phyloP scores from a whole-genome alignment of 92 coral and sea anemone genomes.

The Nematostella vectensis region DNA sequence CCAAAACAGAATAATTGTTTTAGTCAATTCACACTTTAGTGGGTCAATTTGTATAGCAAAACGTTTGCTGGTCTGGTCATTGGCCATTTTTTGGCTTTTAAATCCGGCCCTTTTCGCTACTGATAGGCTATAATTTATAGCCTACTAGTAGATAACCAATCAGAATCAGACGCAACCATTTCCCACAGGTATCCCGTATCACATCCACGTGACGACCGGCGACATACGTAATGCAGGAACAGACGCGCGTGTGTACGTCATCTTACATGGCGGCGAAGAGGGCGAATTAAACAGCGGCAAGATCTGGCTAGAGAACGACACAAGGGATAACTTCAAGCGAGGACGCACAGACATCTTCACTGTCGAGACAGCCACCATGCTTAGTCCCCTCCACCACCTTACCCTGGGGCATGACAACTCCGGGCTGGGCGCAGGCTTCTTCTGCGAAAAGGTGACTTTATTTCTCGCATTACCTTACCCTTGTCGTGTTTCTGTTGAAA shows the following conservation, averaged over 20 bases:
- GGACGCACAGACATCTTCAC: conserved; percentile 86
- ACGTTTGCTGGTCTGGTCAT: no score
- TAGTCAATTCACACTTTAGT: no score
- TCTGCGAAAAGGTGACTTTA: conserved; percentile 79
- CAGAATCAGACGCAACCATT: no score
- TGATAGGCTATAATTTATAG: no score
- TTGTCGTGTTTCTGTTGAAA: not conserved
- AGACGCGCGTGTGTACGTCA: conserved; percentile 75
- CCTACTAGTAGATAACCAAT: no score
- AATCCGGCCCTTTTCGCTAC: no score
- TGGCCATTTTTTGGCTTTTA: no score
- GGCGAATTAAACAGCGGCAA: conserved; percentile 88
- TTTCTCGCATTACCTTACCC: not conserved
- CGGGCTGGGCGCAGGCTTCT: conserved; percentile 92
- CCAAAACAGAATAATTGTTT: no score
- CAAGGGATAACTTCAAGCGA: conserved; percentile 69
- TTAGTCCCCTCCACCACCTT: conserved; percentile 91
- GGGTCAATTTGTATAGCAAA: no score
- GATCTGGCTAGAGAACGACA: conserved; percentile 73
- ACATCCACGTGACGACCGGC: conserved; percentile 85
- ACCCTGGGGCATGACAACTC: conserved; percentile 94
- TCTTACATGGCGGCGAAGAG: conserved; percentile 88
- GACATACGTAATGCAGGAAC: conserved; percentile 82
- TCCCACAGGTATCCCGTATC: conserved; percentile 66
- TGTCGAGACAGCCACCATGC: conserved; percentile 72